A percentile compares a stretch with the other conserved stretches of the same genome.
Conservation (phyloP, 2,888 invertebrate species). For the Lycia hirtaria region DNA sequence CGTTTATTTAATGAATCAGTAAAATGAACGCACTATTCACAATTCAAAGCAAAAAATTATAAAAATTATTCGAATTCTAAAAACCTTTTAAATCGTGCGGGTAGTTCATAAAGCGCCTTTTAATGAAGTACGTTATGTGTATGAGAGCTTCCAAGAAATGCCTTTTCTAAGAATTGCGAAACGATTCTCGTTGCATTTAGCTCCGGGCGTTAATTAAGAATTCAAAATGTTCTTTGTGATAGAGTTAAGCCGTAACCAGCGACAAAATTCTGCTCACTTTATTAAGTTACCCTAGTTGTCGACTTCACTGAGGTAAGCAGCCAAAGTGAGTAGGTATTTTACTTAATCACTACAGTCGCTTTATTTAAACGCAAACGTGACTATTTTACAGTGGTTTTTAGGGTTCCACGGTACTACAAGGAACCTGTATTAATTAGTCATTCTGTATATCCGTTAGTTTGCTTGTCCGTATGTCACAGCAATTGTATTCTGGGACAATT, state of each 20-base stretch:
- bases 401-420: background rate
- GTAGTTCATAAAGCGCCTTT: conserved; percentile 29
- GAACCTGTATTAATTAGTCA: no score
- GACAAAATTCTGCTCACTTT: conserved; percentile 63
- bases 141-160: conserved; percentile 29
- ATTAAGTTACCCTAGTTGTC: conserved; percentile 56
- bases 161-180: conserved; percentile 48
- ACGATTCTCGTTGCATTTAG: conserved; percentile 67
- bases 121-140: conserved; percentile 41
- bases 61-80: conserved; percentile 14
- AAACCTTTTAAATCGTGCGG: conserved; percentile 20
- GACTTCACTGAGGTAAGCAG: conserved; percentile 49
- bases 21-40: background rate
- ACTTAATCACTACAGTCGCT: conserved; percentile 27
- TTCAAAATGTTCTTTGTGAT: conserved; percentile 74
- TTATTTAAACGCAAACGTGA: conserved; percentile 9
- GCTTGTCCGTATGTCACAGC: no score
- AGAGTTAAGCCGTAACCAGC: conserved; percentile 64
- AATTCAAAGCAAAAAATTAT: conserved; percentile 10
- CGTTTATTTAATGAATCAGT: no score
- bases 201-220: conserved; percentile 79
- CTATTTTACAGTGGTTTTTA: conserved; percentile 1
- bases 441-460: no score
- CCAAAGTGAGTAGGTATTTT: conserved; percentile 35
- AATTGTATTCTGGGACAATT: no score